Evolutionary conservation across 92 coral and sea anemone species (phyloP).

Genomic region (Isaurus tuberculatus): DNA sequence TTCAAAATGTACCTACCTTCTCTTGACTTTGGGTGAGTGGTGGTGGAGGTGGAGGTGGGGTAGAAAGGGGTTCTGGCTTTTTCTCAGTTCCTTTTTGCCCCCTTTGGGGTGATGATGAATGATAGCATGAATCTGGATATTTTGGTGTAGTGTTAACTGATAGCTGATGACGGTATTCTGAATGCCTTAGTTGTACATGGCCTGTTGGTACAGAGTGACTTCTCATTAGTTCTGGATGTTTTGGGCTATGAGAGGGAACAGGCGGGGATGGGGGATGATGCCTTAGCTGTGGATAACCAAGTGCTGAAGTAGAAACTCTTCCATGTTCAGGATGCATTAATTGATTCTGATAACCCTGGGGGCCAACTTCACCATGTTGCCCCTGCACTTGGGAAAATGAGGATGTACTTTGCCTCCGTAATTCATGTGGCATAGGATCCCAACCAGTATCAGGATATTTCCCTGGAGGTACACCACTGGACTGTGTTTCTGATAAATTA

Average conservation of each 20-base stretch:
- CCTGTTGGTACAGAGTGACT: constrained; percentile 42
- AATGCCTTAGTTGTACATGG: constrained; percentile 32
- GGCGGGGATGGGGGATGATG: constrained; percentile 8
- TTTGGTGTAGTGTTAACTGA: neutral
- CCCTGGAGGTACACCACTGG: neutral
- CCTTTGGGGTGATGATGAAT: constrained; percentile 7
- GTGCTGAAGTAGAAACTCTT: constrained; percentile 6
- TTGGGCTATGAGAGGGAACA: constrained; percentile 10
- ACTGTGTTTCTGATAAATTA: neutral
- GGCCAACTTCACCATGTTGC: constrained; percentile 16
- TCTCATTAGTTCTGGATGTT: constrained; percentile 26
- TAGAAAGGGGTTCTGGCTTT: constrained; percentile 27
- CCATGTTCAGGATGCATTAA: constrained; percentile 25
- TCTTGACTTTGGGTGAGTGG: constrained; percentile 18
- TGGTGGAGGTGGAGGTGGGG: constrained; percentile 38
- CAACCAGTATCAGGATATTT: neutral
- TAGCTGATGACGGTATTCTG: constrained; percentile 11
- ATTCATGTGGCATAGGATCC: constrained; percentile 13
- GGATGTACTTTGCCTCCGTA: constrained; percentile 4
- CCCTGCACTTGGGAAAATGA: constrained; percentile 11
- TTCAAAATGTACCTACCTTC: neutral
- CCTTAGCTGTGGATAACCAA: constrained; percentile 34
- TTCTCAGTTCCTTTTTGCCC: constrained; percentile 20
- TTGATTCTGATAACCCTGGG: neutral
- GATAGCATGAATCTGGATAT: constrained; percentile 12